These are phyloP conservation scores for Triplophysa dalaica DNA, from an alignment of 2,113 vertebrate species.

Conservation along the genomic window DNA sequence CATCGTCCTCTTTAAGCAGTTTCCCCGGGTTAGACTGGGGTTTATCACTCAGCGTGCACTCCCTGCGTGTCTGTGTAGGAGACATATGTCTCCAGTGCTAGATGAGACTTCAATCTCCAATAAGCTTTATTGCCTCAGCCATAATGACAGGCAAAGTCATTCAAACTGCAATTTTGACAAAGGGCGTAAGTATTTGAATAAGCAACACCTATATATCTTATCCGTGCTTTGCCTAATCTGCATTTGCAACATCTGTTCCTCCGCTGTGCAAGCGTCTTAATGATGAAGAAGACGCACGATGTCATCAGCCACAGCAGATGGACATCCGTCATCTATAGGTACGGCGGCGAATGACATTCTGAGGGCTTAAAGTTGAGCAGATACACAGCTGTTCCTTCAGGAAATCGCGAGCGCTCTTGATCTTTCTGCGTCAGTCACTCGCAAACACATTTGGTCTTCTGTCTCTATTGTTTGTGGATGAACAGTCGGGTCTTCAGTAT, in stretches of 20 bases:
- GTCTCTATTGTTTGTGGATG: constrained; percentile 7
- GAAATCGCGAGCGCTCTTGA: constrained; percentile 32
- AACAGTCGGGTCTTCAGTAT: constrained; percentile 42
- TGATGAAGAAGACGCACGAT: constrained; percentile 52
- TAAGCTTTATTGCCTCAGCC: constrained; percentile 1
- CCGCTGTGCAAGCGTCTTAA: constrained; percentile 45
- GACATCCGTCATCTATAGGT: constrained; percentile 55
- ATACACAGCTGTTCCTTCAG: constrained; percentile 52
- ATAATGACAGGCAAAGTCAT: constrained; percentile 38
- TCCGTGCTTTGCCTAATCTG: constrained; percentile 48
- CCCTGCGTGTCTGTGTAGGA: constrained; percentile 18
- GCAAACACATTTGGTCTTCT: not conserved
- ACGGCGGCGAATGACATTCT: constrained; percentile 51
- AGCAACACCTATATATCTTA: constrained; percentile 39
- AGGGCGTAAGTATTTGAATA: constrained; percentile 30
- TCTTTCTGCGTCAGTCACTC: constrained; percentile 20
- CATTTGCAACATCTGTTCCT: constrained; percentile 53
- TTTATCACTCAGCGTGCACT: constrained; percentile 25
- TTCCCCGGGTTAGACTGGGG: constrained; percentile 4
- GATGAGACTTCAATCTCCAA: not conserved
- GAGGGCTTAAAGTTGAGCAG: constrained; percentile 51
- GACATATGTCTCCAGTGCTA: constrained; percentile 18
- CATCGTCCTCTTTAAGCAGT: not conserved
- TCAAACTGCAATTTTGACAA: constrained; percentile 39
- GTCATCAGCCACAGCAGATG: constrained; percentile 54